Percentiles rank a stretch among this genome's conserved stretches.
phyloP scores from a whole-genome alignment of 2,888 invertebrate genomes.

The Caradrina kadenii region DNA sequence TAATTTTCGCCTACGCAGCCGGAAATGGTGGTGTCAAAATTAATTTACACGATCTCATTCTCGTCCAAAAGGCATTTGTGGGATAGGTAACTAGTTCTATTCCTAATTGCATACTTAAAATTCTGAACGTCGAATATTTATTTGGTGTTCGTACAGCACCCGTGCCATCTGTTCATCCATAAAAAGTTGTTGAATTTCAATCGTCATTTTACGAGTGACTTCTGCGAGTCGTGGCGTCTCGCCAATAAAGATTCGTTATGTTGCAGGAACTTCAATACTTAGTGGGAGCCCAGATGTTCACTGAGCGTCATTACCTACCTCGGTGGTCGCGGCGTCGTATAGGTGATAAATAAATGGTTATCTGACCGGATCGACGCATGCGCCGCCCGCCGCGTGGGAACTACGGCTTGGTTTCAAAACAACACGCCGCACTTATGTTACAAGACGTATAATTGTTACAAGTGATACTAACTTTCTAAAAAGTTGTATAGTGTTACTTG shows the following conservation, averaged over 20 bases:
- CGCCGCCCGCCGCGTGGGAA: slow-evolving; percentile 72
- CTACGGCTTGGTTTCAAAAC: slow-evolving; percentile 66
- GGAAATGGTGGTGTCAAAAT: slow-evolving; percentile 57
- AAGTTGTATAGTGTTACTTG: slow-evolving; percentile 58
- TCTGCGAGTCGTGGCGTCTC: slow-evolving; percentile 30
- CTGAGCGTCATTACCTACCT: slow-evolving; percentile 58
- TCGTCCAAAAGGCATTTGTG: slow-evolving; percentile 35
- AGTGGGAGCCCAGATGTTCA: slow-evolving; percentile 57
- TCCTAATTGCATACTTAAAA: slow-evolving; percentile 51
- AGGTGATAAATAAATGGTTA: slow-evolving; percentile 80
- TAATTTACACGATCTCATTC: slow-evolving; percentile 43
- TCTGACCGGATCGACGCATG: slow-evolving; percentile 73
- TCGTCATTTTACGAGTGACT: slow-evolving; percentile 41
- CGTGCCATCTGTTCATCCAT: slow-evolving; percentile 42
- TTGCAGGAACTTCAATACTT: slow-evolving; percentile 50
- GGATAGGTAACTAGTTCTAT: slow-evolving; percentile 53
- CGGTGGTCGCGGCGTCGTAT: slow-evolving; percentile 67
- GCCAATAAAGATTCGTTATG: slow-evolving; percentile 39
- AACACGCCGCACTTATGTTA: slow-evolving; percentile 63
- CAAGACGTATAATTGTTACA: slow-evolving; percentile 66
- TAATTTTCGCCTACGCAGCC: slow-evolving; percentile 54
- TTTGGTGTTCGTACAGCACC: slow-evolving; percentile 26
- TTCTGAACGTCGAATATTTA: slow-evolving; percentile 40
- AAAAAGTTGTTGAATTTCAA: slow-evolving; percentile 44
- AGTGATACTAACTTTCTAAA: slow-evolving; percentile 66